These are phyloP conservation scores for Cavia porcellus DNA, from an alignment of 2,113 vertebrate genomes.

Conservation along the genomic window DNA sequence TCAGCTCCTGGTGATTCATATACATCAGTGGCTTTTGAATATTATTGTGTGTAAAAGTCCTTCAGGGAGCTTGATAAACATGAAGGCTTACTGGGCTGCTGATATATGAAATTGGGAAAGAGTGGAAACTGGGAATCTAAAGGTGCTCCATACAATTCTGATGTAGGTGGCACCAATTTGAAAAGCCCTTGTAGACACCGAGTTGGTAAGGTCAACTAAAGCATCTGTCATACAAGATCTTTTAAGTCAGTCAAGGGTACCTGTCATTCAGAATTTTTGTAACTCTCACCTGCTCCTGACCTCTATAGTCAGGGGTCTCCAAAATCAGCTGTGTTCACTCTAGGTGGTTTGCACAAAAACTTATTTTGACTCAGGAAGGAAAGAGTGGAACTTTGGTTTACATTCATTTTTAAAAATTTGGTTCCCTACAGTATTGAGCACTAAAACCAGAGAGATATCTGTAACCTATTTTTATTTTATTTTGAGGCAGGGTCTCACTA, in stretches of 20 bases:
- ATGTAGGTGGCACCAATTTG: background rate
- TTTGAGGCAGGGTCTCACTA: background rate
- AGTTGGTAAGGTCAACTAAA: background rate
- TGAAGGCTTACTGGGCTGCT: background rate
- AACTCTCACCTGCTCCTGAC: background rate
- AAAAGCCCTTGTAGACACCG: background rate
- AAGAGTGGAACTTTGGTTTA: background rate
- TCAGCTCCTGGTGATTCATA: background rate
- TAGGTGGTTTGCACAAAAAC: background rate
- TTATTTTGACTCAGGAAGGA: conserved; percentile 18
- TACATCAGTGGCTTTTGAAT: background rate
- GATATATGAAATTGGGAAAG: background rate
- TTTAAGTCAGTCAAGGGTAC: background rate
- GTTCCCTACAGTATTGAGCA: background rate
- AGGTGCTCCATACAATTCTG: background rate
- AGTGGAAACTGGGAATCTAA: background rate
- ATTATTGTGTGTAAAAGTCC: background rate
- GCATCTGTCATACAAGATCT: background rate
- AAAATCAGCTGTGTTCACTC: background rate
- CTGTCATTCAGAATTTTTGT: background rate
- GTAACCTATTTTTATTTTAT: background rate
- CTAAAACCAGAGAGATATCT: background rate
- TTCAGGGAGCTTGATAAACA: conserved; percentile 21
- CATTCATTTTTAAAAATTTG: background rate
- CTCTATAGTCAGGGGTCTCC: background rate